These are phyloP conservation scores for Drosophila leonis DNA, from an alignment of 2,888 invertebrate genomes.

Conservation along the genomic window DNA sequence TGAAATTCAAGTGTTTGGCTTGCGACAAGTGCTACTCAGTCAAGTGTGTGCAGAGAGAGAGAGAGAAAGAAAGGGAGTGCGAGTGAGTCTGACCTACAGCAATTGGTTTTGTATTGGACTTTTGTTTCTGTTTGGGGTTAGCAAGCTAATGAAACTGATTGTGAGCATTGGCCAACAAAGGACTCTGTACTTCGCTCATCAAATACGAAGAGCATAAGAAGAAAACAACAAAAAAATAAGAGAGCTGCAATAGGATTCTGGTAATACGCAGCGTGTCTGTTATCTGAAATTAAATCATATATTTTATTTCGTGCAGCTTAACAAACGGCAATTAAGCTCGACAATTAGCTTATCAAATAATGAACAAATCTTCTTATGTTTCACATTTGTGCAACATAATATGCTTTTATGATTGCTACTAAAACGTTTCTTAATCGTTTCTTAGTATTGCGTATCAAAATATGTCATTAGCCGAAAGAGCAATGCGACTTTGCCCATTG, in stretches of 20 bases:
- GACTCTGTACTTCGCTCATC: slow-evolving; percentile 21
- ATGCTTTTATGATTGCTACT: not conserved
- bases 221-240: not conserved
- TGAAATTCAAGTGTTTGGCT: slow-evolving; percentile 54
- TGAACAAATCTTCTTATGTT: not conserved
- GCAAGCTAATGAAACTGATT: slow-evolving; percentile 45
- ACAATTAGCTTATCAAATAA: slow-evolving; percentile 12
- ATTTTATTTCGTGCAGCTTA: slow-evolving; percentile 6
- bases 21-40: slow-evolving; percentile 43
- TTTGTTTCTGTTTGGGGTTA: slow-evolving; percentile 17
- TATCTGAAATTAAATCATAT: slow-evolving; percentile 25
- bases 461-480: not conserved
- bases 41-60: slow-evolving; percentile 14
- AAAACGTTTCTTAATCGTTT: not conserved
- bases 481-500: not conserved
- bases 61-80: too few species aligned
- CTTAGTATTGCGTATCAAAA: not conserved
- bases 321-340: not conserved
- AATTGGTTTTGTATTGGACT: slow-evolving; percentile 29
- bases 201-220: slow-evolving; percentile 25
- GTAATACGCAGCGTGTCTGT: not conserved
- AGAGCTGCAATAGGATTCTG: slow-evolving; percentile 9
- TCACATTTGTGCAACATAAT: not conserved
- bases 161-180: slow-evolving; percentile 14
- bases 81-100: not conserved